A percentile compares a stretch with the other conserved stretches of the same genome.
These are phyloP conservation scores for Odontesthes bonariensis DNA, from an alignment of 2,113 vertebrate species.

Conservation along the genomic window DNA sequence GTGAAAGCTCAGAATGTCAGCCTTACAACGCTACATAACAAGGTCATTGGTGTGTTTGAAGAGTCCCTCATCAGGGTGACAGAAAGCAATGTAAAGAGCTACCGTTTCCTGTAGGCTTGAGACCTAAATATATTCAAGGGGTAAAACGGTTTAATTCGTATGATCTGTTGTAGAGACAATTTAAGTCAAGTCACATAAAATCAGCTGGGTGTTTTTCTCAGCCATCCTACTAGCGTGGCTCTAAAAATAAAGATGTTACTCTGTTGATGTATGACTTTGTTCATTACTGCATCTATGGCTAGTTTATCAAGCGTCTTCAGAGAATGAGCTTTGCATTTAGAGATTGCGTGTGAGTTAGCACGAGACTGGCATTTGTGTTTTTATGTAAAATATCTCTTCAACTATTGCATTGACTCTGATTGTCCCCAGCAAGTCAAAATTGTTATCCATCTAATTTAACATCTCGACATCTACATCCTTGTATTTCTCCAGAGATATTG, in stretches of 20 bases:
- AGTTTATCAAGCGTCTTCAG: too few relatives aligned
- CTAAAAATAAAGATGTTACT: not conserved
- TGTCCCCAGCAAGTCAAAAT: too few relatives aligned
- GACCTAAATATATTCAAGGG: conserved; percentile 16
- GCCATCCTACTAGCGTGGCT: not conserved
- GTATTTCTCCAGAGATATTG: too few relatives aligned
- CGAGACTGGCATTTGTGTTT: too few relatives aligned
- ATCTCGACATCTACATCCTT: too few relatives aligned
- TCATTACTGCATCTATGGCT: not conserved
- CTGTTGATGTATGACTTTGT: not conserved
- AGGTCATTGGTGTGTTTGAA: conserved; percentile 24
- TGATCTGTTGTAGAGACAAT: conserved; percentile 25
- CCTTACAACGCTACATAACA: conserved; percentile 13
- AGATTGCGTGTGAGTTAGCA: too few relatives aligned
- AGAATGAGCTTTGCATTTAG: too few relatives aligned
- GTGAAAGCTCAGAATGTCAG: conserved; percentile 48
- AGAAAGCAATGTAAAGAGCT: conserved; percentile 25
- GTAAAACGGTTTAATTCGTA: conserved; percentile 23
- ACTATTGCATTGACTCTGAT: too few relatives aligned
- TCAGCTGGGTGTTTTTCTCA: conserved; percentile 8
- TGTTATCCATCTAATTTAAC: too few relatives aligned
- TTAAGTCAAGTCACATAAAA: conserved; percentile 29
- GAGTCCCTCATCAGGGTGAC: conserved; percentile 33
- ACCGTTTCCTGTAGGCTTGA: conserved; percentile 8
- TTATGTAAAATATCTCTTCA: too few relatives aligned